A percentile compares a stretch with the other conserved stretches of the same genome.
Conservation (phyloP, 2,888 invertebrate species). For the Limnephilus marmoratus region DNA sequence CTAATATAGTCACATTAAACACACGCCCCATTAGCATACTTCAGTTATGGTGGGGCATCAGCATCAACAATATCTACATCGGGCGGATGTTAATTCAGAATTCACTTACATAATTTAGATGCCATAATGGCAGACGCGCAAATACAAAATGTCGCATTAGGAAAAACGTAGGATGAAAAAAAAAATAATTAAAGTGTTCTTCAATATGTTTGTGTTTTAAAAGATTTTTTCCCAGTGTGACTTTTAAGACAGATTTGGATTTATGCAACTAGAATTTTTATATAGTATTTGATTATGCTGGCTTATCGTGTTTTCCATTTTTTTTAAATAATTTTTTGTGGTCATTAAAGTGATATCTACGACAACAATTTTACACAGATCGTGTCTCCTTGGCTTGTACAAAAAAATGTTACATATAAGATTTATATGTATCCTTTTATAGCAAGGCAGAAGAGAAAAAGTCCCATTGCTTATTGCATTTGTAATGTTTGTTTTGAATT, state of each 20-base stretch:
- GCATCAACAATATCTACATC: conserved; percentile 46
- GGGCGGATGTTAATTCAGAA: conserved; percentile 57
- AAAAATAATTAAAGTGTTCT: neutral
- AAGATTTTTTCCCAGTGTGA: neutral
- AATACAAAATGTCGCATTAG: conserved; percentile 42
- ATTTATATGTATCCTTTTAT: no score
- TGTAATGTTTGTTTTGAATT: no score
- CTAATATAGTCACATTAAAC: conserved; percentile 30
- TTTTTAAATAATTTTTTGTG: no score
- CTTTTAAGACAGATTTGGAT: neutral
- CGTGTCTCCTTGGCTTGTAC: no score
- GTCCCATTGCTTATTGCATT: no score
- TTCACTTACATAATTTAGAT: conserved; percentile 56
- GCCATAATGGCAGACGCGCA: conserved; percentile 21
- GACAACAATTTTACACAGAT: no score
- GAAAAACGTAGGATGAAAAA: neutral
- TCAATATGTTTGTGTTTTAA: neutral
- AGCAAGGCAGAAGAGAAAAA: no score
- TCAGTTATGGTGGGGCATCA: conserved; percentile 32
- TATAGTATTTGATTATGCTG: no score
- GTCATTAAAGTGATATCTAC: no score
- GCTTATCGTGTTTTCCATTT: no score
- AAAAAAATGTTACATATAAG: no score
- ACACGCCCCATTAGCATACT: conserved; percentile 46
- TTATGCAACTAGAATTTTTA: no score